These are phyloP conservation scores for Bothrops jararaca DNA, from an alignment of 2,113 vertebrate species.

Conservation along the genomic window DNA sequence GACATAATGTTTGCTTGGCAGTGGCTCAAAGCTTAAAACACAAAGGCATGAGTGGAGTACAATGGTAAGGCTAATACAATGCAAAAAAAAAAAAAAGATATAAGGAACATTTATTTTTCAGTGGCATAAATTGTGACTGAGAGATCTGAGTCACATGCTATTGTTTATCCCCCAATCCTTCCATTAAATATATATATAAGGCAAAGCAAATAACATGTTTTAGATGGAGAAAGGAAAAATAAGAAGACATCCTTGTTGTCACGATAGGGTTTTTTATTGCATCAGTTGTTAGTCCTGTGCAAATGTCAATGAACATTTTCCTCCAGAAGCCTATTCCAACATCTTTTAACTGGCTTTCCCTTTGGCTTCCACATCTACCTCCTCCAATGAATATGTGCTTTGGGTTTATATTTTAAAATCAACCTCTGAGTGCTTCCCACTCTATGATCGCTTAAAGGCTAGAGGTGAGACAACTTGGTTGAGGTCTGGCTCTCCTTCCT, in stretches of 20 bases:
- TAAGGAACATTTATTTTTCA: not conserved
- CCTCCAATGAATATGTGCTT: not conserved
- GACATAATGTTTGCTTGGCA: constrained; percentile 28
- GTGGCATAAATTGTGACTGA: not conserved
- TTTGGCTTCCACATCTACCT: not conserved
- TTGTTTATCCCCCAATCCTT: not conserved
- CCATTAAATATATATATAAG: accelerated
- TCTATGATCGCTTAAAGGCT: not conserved
- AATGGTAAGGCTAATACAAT: not conserved
- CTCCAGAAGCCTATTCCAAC: not conserved
- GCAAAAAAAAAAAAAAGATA: not conserved
- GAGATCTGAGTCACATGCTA: not conserved
- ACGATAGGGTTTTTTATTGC: not conserved
- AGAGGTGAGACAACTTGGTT: not conserved
- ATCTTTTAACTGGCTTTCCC: not conserved
- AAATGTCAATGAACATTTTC: not conserved
- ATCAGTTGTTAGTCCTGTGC: not conserved
- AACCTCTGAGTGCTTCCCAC: not conserved
- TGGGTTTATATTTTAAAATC: not conserved
- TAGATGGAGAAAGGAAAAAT: accelerated
- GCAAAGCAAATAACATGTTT: not conserved
- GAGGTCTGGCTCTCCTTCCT: not conserved
- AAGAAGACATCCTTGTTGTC: not conserved
- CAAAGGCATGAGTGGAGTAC: not conserved
- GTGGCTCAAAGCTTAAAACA: not conserved